Evolutionary conservation across 2,797 vertebrate species (phyloP), one percentile per base, ranked within the genome.

Genomic region (Podarcis siculus): DNA sequence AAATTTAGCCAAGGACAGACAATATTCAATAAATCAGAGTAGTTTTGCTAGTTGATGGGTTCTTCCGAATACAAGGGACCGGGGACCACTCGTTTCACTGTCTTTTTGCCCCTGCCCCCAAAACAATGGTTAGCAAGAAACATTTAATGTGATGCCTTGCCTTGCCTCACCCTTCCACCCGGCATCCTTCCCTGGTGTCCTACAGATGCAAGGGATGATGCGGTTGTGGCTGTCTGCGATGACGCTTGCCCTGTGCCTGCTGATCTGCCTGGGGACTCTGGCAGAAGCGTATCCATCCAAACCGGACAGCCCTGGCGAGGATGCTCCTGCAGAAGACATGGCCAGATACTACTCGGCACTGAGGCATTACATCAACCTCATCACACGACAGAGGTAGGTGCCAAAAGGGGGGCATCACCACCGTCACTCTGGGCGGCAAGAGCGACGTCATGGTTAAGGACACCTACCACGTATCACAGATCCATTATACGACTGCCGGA

Each of bases 341-440:
- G 98, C 98, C 97, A 99, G 98, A 97, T 99, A 99, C 96, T 99
- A 99, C 96, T 98, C 98, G 39, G 98, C 98, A 85, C 95, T 99
- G 97, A 98, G 98, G 96, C 99, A 99, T 96, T 99, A 99, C 96
- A 99, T 99, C 96, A 99, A 99, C 95, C 98, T 99, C 92, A 99
- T 99, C 96, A 99, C 98, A 93, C 97, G 99, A 97, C 99, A 99
- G 97, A 98, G 99, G 99, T 99, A 96, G 92, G 96, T 88, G 76
- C 15, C 4, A 78, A n/a, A n/a, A 64, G 2, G 19, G 71, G 49
- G 13, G 49, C 49, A 55, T 55, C 49, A 13, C 7, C 71, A 71
- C 6, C 91, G 85, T 55, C 21, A 12, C 27, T 17, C 12, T 13
- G 6, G 4, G 61, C 12, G 23, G 35, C 25, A 61, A 5, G 5